These are phyloP conservation scores for Tragelaphus imberbis DNA, from an alignment of 2,113 vertebrate genomes.

Conservation along the genomic window DNA sequence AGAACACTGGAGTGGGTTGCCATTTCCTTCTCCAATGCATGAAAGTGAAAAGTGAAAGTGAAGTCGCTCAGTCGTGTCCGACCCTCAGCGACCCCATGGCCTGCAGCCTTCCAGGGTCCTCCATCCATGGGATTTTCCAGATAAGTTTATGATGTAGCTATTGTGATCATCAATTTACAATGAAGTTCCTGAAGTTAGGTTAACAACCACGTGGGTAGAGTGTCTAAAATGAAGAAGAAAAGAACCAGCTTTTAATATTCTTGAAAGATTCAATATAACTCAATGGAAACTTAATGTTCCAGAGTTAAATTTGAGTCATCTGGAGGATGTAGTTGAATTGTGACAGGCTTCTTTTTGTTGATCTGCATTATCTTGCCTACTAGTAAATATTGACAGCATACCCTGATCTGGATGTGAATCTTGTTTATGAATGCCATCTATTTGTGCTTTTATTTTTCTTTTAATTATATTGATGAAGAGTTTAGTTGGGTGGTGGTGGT, in stretches of 20 bases:
- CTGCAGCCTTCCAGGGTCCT: too few species aligned
- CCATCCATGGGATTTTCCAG: not conserved
- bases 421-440: not conserved
- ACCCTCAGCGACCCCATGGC: too few species aligned
- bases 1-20: too few species aligned
- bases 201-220: not conserved
- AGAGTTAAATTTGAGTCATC: not conserved
- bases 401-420: not conserved
- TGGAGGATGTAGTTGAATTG: accelerated
- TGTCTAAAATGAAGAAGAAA: not conserved
- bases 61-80: too few species aligned
- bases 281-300: not conserved
- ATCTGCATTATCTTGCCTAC: not conserved
- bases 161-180: not conserved
- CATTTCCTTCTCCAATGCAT: too few species aligned
- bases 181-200: not conserved
- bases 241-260: not conserved
- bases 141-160: not conserved
- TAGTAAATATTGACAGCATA: not conserved
- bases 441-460: not conserved
- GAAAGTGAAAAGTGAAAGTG: too few species aligned
- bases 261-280: not conserved
- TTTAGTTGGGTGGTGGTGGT: not conserved
- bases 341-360: not conserved
- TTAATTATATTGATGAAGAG: not conserved